These are phyloP conservation scores for Hycleus cichorii DNA, from an alignment of 1,140 invertebrate species.

Conservation along the genomic window DNA sequence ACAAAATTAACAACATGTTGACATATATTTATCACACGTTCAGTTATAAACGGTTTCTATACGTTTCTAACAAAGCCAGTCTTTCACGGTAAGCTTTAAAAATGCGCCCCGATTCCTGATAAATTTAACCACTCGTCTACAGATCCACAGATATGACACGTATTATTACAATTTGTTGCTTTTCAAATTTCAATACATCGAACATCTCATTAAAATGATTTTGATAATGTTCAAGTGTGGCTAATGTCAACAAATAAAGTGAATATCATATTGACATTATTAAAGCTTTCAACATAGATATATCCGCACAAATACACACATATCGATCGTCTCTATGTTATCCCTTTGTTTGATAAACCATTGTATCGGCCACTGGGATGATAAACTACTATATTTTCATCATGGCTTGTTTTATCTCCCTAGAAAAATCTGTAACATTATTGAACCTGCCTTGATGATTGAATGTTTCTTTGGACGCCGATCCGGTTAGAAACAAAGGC, in stretches of 20 bases:
- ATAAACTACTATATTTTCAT: slow-evolving; percentile 19
- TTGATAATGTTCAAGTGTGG: background rate
- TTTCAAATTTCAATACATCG: slow-evolving; percentile 1
- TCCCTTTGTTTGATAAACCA: slow-evolving; percentile 27
- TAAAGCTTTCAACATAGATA: slow-evolving; percentile 16
- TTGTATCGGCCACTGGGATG: slow-evolving; percentile 24
- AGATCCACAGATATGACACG: slow-evolving; percentile 17
- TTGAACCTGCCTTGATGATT: slow-evolving; percentile 13
- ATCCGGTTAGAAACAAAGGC: slow-evolving; percentile 12
- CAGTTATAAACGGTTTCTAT: slow-evolving; percentile 6
- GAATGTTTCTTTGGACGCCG: slow-evolving; percentile 14
- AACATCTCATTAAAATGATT: background rate
- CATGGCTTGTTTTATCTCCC: slow-evolving; percentile 10
- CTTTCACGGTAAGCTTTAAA: slow-evolving; percentile 2
- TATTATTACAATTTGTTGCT: slow-evolving; percentile 13
- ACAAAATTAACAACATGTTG: slow-evolving; percentile 13
- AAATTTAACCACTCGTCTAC: slow-evolving; percentile 14
- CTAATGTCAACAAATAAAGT: slow-evolving; percentile 22
- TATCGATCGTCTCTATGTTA: slow-evolving; percentile 4
- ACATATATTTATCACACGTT: slow-evolving; percentile 13
- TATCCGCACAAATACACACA: no score
- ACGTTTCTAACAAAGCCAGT: slow-evolving; percentile 12
- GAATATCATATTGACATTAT: slow-evolving; percentile 25
- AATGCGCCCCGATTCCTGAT: slow-evolving; percentile 1
- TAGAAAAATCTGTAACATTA: slow-evolving; percentile 13